Evolutionary conservation across 2,113 vertebrate genomes (phyloP).

Genomic region (Opisthocomus hoazin): DNA sequence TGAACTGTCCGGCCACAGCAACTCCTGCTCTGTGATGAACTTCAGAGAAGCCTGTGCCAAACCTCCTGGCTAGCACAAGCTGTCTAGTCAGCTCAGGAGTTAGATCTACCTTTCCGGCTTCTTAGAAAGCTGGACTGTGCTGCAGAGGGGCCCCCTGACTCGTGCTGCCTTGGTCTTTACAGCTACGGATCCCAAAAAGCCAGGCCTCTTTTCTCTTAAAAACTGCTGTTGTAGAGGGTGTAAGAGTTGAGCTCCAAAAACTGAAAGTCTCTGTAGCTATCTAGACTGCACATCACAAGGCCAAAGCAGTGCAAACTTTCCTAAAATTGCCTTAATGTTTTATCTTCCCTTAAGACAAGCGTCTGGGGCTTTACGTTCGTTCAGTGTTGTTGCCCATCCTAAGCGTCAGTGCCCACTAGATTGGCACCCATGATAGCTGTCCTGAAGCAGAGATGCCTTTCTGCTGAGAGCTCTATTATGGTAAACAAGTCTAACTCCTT

Average conservation of each 20-base stretch:
- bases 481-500: not conserved
- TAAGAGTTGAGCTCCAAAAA: not conserved
- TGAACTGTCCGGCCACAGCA: not conserved
- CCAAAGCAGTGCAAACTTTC: not conserved
- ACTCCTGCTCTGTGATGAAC: not conserved
- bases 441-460: not conserved
- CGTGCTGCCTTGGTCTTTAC: not conserved
- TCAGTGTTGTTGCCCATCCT: not conserved
- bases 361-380: not conserved
- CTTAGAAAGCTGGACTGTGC: not conserved
- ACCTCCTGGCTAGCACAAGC: not conserved
- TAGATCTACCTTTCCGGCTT: not conserved
- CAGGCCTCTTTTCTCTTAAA: not conserved
- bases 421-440: not conserved
- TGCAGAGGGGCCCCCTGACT: not conserved
- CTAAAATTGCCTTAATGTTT: not conserved
- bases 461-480: not conserved
- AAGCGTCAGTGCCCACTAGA: not conserved
- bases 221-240: not conserved
- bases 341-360: not conserved
- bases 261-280: not conserved
- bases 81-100: not conserved
- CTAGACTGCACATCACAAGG: not conserved
- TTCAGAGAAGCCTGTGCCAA: not conserved
- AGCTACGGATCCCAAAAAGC: not conserved